A percentile compares a stretch with the other conserved stretches of the same genome.
Evolutionary conservation across 2,113 vertebrate species (phyloP).

Genomic region (Okapia johnstoni): DNA sequence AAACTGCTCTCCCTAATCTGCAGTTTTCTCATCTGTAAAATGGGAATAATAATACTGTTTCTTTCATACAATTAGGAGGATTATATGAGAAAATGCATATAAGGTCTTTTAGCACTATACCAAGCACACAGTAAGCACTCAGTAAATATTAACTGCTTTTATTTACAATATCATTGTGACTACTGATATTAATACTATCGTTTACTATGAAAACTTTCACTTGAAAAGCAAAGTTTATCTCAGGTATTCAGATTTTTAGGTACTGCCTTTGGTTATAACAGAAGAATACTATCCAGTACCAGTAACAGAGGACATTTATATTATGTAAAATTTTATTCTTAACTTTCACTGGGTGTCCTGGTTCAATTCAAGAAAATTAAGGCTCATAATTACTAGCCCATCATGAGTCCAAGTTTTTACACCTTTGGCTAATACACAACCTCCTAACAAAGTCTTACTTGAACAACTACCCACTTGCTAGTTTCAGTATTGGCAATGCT

Average conservation of each 20-base stretch:
- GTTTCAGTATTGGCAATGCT: neutral
- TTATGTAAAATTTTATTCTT: neutral
- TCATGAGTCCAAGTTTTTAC: neutral
- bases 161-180: neutral
- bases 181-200: neutral
- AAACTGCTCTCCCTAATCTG: neutral
- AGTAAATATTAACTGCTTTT: neutral
- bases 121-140: neutral
- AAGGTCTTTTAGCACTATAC: neutral
- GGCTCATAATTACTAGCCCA: neutral
- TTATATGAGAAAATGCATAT: neutral
- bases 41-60: neutral
- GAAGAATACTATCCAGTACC: neutral
- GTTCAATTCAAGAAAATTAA: conserved; percentile 24
- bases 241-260: conserved; percentile 1
- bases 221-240: conserved; percentile 21
- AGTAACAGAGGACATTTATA: neutral
- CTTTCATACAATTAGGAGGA: neutral
- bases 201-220: neutral
- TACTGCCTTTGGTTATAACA: neutral
- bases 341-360: neutral
- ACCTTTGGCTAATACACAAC: neutral
- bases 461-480: neutral
- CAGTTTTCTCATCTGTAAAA: neutral
- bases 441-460: neutral